Percentiles rank a stretch among this genome's conserved stretches.
Evolutionary conservation across 1,140 invertebrate species (phyloP).

Genomic region (Oscheius sp.): DNA sequence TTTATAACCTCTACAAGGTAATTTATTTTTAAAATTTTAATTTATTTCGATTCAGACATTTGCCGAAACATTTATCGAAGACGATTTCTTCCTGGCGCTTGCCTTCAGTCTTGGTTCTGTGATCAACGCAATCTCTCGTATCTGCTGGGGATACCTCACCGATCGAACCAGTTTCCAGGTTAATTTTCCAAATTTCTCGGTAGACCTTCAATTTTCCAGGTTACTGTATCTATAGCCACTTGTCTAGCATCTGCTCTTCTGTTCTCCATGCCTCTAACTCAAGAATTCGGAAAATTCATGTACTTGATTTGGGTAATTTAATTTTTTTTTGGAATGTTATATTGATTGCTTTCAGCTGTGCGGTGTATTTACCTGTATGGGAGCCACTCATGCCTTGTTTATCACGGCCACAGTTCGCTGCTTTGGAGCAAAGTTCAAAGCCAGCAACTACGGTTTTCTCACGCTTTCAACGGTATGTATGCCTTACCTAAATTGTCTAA

Average conservation of each 20-base stretch:
- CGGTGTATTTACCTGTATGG: conserved; percentile 56
- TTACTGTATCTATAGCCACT: conserved; percentile 51
- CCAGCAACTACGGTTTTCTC: conserved; percentile 55
- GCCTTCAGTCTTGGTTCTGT: conserved; percentile 55
- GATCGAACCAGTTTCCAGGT: conserved; percentile 60
- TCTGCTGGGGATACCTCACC: conserved; percentile 57
- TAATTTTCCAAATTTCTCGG: neutral
- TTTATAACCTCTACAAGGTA: conserved; percentile 57
- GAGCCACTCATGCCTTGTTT: conserved; percentile 57
- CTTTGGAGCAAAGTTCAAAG: conserved; percentile 54
- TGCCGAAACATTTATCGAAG: conserved; percentile 45
- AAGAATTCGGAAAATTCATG: conserved; percentile 46
- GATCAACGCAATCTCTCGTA: conserved; percentile 53
- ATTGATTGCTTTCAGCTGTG: conserved; percentile 43
- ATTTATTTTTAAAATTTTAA: conserved; percentile 31
- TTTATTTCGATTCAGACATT: conserved; percentile 38
- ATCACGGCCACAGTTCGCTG: conserved; percentile 57
- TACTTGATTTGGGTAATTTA: conserved; percentile 55
- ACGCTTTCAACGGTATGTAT: conserved; percentile 55
- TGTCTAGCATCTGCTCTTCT: conserved; percentile 51
- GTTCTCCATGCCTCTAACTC: conserved; percentile 59
- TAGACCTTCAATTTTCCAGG: conserved; percentile 23
- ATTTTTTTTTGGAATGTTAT: neutral
- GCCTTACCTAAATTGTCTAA: neutral
- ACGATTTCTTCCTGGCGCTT: conserved; percentile 57